These are phyloP conservation scores for Scolopax bukidnonensis DNA, from an alignment of 2,797 vertebrate species.

Conservation along the genomic window DNA sequence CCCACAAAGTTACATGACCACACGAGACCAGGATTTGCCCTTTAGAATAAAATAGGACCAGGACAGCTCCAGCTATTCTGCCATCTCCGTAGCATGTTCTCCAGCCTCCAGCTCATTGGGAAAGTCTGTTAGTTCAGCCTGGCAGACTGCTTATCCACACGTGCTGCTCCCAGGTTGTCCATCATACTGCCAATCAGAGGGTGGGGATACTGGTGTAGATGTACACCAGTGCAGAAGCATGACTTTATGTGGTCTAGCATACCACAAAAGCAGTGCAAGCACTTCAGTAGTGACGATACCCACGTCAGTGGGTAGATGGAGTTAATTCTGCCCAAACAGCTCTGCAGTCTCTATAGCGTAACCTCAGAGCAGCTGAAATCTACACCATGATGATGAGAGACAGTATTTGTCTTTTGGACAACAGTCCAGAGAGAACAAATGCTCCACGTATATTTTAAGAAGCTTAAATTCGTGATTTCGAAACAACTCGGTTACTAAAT, in stretches of 20 bases:
- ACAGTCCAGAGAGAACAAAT: neutral
- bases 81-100: neutral
- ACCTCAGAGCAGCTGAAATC: neutral
- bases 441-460: neutral
- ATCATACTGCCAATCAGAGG: neutral
- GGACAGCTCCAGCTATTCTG: neutral
- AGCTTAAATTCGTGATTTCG: neutral
- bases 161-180: neutral
- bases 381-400: fast-evolving
- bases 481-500: neutral
- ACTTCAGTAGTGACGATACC: neutral
- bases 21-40: neutral
- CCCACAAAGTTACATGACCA: neutral
- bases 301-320: neutral
- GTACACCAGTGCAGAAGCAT: neutral
- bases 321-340: neutral
- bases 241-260: neutral
- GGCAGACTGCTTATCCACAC: neutral
- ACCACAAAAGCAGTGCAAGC: neutral
- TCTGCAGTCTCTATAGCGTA: neutral
- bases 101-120: neutral
- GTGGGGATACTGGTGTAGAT: neutral
- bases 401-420: neutral
- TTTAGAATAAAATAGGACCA: neutral
- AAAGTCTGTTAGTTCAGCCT: neutral